Conservation (phyloP, 2,797 vertebrate genomes). For the Cirrhinus molitorella region DNA sequence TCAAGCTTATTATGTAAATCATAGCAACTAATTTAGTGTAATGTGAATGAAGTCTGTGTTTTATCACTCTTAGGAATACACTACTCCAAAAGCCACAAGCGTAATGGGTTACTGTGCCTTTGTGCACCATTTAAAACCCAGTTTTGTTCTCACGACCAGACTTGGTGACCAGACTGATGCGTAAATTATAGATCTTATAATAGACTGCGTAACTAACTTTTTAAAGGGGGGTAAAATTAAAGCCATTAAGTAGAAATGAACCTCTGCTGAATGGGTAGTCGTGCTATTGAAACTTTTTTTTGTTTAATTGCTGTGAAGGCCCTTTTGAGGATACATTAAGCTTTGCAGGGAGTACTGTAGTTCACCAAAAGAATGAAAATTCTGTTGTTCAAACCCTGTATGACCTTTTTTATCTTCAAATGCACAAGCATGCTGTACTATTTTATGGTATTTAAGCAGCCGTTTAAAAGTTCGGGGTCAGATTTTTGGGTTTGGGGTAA, state of each 20-base stretch:
- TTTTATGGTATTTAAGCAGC: background rate
- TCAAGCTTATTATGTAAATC: constrained; percentile 34
- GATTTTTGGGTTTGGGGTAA: background rate
- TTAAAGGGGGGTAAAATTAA: constrained; percentile 33
- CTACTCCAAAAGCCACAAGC: constrained; percentile 1
- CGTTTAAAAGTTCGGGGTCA: background rate
- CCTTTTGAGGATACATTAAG: constrained; percentile 12
- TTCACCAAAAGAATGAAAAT: background rate
- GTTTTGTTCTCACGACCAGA: constrained; percentile 38
- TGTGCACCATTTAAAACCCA: constrained; percentile 26
- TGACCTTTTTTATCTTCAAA: background rate
- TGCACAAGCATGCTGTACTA: background rate
- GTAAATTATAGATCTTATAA: constrained; percentile 41
- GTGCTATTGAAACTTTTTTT: background rate
- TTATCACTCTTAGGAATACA: constrained; percentile 17
- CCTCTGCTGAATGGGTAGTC: constrained; percentile 15
- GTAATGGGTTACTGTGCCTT: background rate
- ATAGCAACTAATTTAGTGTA: constrained; percentile 40
- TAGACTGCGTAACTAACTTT: constrained; percentile 34
- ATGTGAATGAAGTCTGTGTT: constrained; percentile 29
- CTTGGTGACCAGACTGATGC: constrained; percentile 41
- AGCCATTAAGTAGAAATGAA: constrained; percentile 38
- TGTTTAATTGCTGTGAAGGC: background rate
- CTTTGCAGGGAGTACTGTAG: background rate
- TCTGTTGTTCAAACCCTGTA: background rate